A percentile compares a stretch with the other conserved stretches of the same genome.
Conservation (phyloP, 1,140 invertebrate species). For the Cephus cinctus region DNA sequence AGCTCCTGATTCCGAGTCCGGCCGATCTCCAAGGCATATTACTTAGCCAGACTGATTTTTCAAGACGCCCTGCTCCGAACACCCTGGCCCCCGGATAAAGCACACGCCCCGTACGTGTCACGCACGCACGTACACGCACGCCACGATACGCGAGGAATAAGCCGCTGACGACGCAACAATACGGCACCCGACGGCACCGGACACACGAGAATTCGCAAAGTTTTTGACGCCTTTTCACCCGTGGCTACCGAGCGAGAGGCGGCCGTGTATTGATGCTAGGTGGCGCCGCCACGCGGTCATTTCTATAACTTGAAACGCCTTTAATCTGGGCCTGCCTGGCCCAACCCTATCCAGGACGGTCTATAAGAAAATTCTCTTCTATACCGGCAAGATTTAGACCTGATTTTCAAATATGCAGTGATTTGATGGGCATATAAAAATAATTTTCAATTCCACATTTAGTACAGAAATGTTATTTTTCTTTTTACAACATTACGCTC, state of each 20-base stretch:
- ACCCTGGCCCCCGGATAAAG: constrained; percentile 39
- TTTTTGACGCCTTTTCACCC: constrained; percentile 27
- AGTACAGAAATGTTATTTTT: no score
- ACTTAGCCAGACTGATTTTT: constrained; percentile 14
- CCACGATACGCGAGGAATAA: constrained; percentile 19
- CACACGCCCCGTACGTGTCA: constrained; percentile 45
- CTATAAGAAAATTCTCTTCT: no score
- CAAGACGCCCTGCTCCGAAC: constrained; percentile 19
- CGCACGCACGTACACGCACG: constrained; percentile 27
- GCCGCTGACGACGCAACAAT: constrained; percentile 19
- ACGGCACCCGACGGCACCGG: constrained; percentile 18
- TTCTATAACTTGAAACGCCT: not conserved
- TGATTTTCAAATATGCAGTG: no score
- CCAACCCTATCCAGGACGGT: no score
- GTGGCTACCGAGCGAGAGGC: constrained; percentile 1
- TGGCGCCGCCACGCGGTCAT: constrained; percentile 1
- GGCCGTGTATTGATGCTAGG: constrained; percentile 3
- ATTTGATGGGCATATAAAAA: no score
- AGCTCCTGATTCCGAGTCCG: constrained; percentile 26
- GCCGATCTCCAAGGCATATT: constrained; percentile 34
- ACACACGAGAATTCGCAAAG: constrained; percentile 28
- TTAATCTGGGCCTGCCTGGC: no score
- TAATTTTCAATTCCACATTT: no score
- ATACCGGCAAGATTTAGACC: no score
- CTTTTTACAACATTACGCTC: no score